These are phyloP conservation scores for Apis mellifera DNA, from an alignment of 1,140 invertebrate species.

Conservation along the genomic window DNA sequence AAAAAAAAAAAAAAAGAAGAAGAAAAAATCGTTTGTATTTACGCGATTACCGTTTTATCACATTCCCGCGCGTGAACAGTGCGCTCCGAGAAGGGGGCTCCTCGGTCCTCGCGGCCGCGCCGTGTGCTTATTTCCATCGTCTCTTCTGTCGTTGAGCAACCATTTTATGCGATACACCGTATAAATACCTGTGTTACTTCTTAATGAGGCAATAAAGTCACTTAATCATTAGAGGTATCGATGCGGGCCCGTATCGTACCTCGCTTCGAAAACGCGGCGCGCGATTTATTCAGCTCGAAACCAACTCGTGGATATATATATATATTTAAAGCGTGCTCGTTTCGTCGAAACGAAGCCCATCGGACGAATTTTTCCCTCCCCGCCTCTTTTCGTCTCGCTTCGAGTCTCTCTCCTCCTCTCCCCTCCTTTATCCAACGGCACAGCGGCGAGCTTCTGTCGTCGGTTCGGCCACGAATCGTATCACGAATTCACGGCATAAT, in stretches of 20 bases:
- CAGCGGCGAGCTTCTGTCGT: constrained; percentile 24
- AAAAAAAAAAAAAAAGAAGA: background rate
- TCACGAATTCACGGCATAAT: constrained; percentile 52
- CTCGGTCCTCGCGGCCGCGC: background rate
- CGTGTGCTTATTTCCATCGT: constrained; percentile 14
- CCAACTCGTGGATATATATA: background rate
- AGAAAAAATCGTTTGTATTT: background rate
- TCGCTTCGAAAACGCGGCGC: background rate
- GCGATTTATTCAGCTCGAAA: constrained; percentile 21
- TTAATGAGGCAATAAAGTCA: constrained; percentile 52
- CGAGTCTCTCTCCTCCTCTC: background rate
- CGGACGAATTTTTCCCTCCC: constrained; percentile 3
- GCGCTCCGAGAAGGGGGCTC: background rate
- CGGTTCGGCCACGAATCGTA: background rate
- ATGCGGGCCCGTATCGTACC: background rate
- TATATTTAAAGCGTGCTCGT: constrained; percentile 5
- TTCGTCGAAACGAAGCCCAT: background rate
- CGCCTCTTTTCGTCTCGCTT: background rate
- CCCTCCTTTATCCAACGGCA: too few relatives aligned
- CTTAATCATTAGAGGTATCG: constrained; percentile 51
- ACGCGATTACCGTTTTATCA: constrained; percentile 40
- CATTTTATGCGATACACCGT: constrained; percentile 19
- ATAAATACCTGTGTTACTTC: constrained; percentile 45
- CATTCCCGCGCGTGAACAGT: constrained; percentile 27
- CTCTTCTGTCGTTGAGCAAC: constrained; percentile 5